Evolutionary conservation across 2,888 invertebrate genomes (phyloP), one percentile per base, ranked within the genome.

Genomic region (Trypoxylon attenuatum): DNA sequence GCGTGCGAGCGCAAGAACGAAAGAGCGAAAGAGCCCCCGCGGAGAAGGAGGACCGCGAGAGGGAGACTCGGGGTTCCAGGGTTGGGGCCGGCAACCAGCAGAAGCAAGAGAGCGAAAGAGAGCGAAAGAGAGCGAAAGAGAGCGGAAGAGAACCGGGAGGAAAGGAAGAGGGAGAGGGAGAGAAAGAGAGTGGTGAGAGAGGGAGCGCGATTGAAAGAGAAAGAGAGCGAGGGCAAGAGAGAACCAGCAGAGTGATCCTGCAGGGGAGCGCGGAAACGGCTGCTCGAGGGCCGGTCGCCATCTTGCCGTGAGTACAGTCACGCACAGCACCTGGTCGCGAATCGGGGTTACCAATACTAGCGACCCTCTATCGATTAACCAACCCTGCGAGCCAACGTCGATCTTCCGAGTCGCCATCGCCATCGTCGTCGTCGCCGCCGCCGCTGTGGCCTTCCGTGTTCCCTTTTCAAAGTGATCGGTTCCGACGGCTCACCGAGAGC

Each of bases 221-320:
- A 52, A 33, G 60, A 47, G 56, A 39, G 51, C 59, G 64, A 53
- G 52, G 50, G 29, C 53, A 54, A 54, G 56, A 46, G 55, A n/a
- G 58, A 58, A 58, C 18, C 43, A 22, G 52, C 41, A 63, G 55
- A 63, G 68, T 71, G 72, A 71, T 76, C 73, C 55, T 46, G 60
- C 52, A 50, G 52, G 78, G 71, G 80, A 78, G 79, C 70, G 71
- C 77, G 81, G 82, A 80, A 83, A 80, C 83, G 66, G 81, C 80
- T 78, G 82, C 83, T 84, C 81, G 79, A 84, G 85, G 79, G 77
- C 78, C 79, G 75, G 84, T 83, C 84, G 85, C 85, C 85, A 86
- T 86, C 85, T 86, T 86, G 84, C 80, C 74, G 71, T 77, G 74
- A 76, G 85, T 85, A 86, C 85, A 86, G 85, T 86, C 85, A 71